phyloP scores from a whole-genome alignment of 2,113 vertebrate species.

The Synchiropus splendidus region DNA sequence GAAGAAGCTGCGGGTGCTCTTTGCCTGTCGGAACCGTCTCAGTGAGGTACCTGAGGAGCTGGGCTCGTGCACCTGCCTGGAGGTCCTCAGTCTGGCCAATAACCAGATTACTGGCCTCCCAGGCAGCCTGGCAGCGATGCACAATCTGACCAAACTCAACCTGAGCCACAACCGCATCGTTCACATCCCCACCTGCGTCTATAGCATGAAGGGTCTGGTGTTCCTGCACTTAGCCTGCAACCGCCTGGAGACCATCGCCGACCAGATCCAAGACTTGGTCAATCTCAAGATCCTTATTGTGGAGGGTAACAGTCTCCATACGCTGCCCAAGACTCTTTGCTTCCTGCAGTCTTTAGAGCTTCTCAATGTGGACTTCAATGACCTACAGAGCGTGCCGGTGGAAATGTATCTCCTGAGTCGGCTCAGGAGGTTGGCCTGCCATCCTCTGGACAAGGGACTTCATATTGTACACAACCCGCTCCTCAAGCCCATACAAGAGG shows the following conservation, averaged over 20 bases:
- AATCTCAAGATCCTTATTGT: constrained; percentile 83
- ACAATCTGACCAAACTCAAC: constrained; percentile 79
- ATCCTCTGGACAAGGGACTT: constrained; percentile 88
- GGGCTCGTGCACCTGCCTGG: constrained; percentile 73
- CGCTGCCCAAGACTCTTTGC: constrained; percentile 78
- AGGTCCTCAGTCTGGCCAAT: constrained; percentile 87
- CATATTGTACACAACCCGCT: constrained; percentile 86
- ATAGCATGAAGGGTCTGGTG: constrained; percentile 74
- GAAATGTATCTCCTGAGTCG: constrained; percentile 76
- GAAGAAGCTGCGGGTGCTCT: constrained; percentile 79
- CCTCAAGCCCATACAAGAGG: constrained; percentile 78
- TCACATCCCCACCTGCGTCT: constrained; percentile 85
- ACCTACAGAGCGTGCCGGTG: constrained; percentile 77
- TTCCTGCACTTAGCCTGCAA: constrained; percentile 90
- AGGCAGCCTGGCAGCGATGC: constrained; percentile 66
- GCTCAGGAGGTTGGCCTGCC: constrained; percentile 77
- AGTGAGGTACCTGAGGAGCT: constrained; percentile 82
- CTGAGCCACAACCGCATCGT: constrained; percentile 82
- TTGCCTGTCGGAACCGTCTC: constrained; percentile 80
- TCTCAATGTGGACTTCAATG: constrained; percentile 84
- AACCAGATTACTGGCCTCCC: constrained; percentile 81
- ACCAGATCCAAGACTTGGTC: constrained; percentile 81
- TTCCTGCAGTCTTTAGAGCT: constrained; percentile 74
- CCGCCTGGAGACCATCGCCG: constrained; percentile 79
- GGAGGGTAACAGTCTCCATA: constrained; percentile 80